Percentiles rank a stretch among this genome's conserved stretches.
Evolutionary conservation across 2,888 invertebrate species (phyloP).

Genomic region (Oxyscelio sp.): DNA sequence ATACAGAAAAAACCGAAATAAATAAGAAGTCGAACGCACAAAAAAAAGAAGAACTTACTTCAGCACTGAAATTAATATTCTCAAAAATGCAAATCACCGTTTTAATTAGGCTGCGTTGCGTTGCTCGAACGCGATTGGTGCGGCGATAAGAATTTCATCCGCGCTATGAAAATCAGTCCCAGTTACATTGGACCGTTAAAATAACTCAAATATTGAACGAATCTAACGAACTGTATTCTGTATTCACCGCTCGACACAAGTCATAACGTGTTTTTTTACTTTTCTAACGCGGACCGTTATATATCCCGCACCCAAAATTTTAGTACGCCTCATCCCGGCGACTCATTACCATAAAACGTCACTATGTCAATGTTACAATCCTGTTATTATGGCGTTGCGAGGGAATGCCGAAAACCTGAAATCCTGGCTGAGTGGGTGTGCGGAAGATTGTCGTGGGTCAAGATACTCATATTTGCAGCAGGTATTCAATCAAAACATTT

Average conservation of each 20-base stretch:
- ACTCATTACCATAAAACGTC: constrained; percentile 67
- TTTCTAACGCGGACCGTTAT: no score
- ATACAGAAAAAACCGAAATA: neutral
- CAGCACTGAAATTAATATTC: constrained; percentile 34
- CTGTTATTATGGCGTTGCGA: constrained; percentile 54
- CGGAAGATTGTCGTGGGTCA: constrained; percentile 80
- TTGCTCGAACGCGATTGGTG: constrained; percentile 39
- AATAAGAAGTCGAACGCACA: no score
- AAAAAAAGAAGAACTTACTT: constrained; percentile 14
- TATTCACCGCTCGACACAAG: no score
- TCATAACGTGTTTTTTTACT: no score
- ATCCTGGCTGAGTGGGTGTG: no score
- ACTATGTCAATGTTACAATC: constrained; percentile 66
- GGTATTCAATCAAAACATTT: no score
- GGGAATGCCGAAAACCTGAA: constrained; percentile 65
- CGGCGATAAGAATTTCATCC: constrained; percentile 40
- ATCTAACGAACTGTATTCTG: no score
- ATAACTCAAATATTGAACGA: constrained; percentile 50
- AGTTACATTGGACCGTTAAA: constrained; percentile 58
- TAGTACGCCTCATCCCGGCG: constrained; percentile 39
- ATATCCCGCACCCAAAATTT: constrained; percentile 67
- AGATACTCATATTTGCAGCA: constrained; percentile 60
- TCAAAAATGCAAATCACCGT: constrained; percentile 56
- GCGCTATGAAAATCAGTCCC: constrained; percentile 51
- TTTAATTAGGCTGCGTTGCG: constrained; percentile 43